Conservation (phyloP, 2,113 vertebrate genomes). For the Brachyistius frenatus region DNA sequence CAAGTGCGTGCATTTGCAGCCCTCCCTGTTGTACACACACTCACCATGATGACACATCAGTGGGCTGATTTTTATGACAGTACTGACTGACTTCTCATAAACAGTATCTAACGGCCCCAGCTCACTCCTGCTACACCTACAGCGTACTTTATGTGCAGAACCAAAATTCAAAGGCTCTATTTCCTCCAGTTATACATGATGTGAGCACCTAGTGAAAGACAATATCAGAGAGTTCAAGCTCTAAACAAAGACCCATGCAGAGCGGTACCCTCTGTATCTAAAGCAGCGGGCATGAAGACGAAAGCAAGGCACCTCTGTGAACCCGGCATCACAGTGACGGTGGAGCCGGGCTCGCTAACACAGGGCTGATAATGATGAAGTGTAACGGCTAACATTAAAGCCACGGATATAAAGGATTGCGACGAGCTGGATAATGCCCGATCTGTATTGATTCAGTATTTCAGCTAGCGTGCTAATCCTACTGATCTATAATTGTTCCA, state of each 20-base stretch:
- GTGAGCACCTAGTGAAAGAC: background rate
- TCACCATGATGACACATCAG: slow-evolving; percentile 21
- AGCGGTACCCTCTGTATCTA: background rate
- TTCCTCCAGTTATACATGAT: background rate
- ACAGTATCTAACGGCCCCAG: background rate
- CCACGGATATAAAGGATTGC: slow-evolving; percentile 20
- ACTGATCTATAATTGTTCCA: background rate
- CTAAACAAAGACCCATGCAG: background rate
- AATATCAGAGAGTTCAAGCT: background rate
- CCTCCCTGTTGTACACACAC: slow-evolving; percentile 6
- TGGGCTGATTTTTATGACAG: slow-evolving; percentile 27
- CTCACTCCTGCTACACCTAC: slow-evolving; percentile 2
- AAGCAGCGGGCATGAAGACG: slow-evolving; percentile 35
- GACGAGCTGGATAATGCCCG: background rate
- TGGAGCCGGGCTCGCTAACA: slow-evolving; percentile 28
- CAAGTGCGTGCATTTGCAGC: slow-evolving; percentile 2
- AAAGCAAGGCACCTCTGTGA: slow-evolving; percentile 15
- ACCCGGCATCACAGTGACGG: slow-evolving; percentile 55
- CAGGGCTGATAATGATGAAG: slow-evolving; percentile 21
- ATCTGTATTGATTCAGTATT: slow-evolving; percentile 3
- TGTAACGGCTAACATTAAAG: slow-evolving; percentile 35
- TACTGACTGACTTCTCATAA: slow-evolving; percentile 25
- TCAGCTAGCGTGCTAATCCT: slow-evolving; percentile 6
- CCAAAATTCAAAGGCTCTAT: background rate
- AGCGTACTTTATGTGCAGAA: slow-evolving; percentile 11